phyloP scores from a whole-genome alignment of 2,888 invertebrate genomes.

The Linhomoeus sp. region DNA sequence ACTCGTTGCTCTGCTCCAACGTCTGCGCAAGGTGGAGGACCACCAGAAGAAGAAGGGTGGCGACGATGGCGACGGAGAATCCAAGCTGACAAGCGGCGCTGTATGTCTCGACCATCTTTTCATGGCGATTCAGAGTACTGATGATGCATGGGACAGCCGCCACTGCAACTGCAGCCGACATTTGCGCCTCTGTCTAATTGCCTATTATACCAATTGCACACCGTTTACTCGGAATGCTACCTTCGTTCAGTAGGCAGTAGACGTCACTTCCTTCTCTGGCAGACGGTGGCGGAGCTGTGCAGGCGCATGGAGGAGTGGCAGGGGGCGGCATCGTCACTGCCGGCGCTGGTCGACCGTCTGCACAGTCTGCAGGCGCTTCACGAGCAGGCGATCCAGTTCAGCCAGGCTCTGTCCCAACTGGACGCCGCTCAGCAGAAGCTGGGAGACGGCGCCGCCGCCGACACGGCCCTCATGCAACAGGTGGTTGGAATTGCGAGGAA shows the following conservation, averaged over 20 bases:
- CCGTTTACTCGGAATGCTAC: no score
- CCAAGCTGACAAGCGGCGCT: no score
- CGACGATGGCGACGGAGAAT: constrained; percentile 32
- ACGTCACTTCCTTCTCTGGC: no score
- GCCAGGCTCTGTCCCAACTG: constrained; percentile 54
- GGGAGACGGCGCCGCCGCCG: constrained; percentile 1
- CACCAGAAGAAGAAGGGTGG: constrained; percentile 39
- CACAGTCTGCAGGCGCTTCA: constrained; percentile 66
- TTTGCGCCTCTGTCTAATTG: no score
- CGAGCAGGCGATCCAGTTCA: constrained; percentile 73
- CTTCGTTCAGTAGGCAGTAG: no score
- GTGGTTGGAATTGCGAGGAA: no score
- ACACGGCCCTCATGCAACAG: constrained; percentile 2
- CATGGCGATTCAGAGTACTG: no score
- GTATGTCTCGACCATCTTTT: no score
- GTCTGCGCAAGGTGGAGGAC: constrained; percentile 50
- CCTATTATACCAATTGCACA: no score
- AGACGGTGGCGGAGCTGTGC: constrained; percentile 55
- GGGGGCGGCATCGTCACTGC: constrained; percentile 52
- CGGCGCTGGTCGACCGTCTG: constrained; percentile 60
- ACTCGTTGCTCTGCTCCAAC: constrained; percentile 49
- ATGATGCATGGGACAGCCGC: no score
- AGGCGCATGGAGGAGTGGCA: constrained; percentile 69
- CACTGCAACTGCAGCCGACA: no score
- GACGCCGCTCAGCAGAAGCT: constrained; percentile 5